Evolutionary conservation across 2,888 invertebrate species (phyloP).

Genomic region (Pristionchus japonicus): DNA sequence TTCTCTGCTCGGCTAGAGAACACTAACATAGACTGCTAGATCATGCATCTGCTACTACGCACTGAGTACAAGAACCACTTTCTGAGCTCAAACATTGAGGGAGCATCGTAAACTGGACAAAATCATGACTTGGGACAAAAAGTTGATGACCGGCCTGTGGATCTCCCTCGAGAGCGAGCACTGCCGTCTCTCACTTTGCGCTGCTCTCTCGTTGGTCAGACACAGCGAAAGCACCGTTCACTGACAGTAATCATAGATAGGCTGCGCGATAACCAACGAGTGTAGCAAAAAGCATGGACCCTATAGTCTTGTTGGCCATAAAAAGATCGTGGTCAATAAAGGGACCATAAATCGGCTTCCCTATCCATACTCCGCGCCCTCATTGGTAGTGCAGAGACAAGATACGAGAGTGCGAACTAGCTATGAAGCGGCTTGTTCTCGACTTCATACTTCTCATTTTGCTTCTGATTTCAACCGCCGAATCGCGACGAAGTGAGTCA

Average conservation of each 20-base stretch:
- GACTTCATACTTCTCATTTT: neutral
- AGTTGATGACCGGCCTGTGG: neutral
- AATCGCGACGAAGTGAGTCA: neutral
- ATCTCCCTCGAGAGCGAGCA: too few relatives aligned
- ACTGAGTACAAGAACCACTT: too few relatives aligned
- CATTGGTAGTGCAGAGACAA: neutral
- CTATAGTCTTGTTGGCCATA: neutral
- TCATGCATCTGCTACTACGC: too few relatives aligned
- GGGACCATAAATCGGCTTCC: neutral
- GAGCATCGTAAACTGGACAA: too few relatives aligned
- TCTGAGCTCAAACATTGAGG: too few relatives aligned
- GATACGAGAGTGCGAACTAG: neutral
- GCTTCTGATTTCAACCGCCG: neutral
- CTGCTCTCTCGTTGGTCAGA: too few relatives aligned
- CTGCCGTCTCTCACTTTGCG: neutral
- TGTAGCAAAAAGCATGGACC: neutral
- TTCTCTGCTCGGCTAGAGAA: too few relatives aligned
- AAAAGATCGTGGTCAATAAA: neutral
- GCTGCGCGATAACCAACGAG: neutral
- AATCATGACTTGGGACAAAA: too few relatives aligned
- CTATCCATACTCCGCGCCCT: neutral
- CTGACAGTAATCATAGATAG: neutral
- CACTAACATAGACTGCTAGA: too few relatives aligned
- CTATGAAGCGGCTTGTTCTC: neutral
- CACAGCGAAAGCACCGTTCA: too few relatives aligned